Evolutionary conservation across 2,888 invertebrate genomes (phyloP).

Genomic region (Heliconius hortense): DNA sequence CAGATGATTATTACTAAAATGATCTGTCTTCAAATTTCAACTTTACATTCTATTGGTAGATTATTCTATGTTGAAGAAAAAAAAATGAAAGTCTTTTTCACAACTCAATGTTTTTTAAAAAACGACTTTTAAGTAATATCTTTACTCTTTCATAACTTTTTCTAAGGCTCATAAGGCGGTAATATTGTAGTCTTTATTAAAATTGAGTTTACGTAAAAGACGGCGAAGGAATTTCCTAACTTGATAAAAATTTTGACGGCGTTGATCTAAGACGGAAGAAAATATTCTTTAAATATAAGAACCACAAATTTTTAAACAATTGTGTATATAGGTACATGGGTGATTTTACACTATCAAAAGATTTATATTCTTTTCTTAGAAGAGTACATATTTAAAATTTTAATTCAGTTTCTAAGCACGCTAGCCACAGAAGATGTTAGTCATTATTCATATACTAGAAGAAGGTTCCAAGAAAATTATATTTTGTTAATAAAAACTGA

Average conservation of each 20-base stretch:
- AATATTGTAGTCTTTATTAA: slow-evolving; percentile 13
- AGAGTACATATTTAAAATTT: neutral
- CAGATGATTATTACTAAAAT: too few relatives aligned
- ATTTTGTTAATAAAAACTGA: neutral
- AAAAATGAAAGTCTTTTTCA: neutral
- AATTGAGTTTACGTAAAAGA: slow-evolving; percentile 10
- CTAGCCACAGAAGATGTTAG: neutral
- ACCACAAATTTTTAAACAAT: neutral
- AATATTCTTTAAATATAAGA: neutral
- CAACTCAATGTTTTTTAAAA: slow-evolving; percentile 8
- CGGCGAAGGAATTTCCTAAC: neutral
- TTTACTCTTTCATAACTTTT: slow-evolving; percentile 31
- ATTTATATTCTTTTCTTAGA: neutral
- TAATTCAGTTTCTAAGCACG: neutral
- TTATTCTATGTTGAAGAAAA: too few relatives aligned
- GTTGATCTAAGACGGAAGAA: neutral
- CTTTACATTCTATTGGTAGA: too few relatives aligned
- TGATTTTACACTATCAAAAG: neutral
- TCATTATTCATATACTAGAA: neutral
- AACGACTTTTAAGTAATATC: slow-evolving; percentile 26
- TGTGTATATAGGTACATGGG: neutral
- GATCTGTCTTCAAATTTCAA: too few relatives aligned
- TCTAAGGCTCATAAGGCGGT: slow-evolving; percentile 7
- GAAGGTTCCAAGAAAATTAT: neutral
- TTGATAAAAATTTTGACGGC: neutral